phyloP scores from a whole-genome alignment of 35 echinoderm and acorn worm species.

The Apostichopus parvimensis region DNA sequence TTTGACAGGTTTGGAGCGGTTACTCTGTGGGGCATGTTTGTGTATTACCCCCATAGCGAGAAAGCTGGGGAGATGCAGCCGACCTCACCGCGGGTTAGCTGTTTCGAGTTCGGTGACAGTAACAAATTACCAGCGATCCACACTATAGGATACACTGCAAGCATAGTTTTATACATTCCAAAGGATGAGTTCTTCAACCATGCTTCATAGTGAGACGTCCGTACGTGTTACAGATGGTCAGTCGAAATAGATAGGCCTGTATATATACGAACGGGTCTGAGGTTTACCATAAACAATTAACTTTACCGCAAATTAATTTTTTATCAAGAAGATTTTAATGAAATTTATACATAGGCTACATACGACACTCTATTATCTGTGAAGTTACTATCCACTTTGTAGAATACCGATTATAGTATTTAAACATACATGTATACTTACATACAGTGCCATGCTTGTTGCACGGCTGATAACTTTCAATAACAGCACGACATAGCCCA shows the following conservation, averaged over 20 bases:
- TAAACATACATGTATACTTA: no score
- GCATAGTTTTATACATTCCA: background rate
- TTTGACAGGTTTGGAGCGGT: slow-evolving; percentile 44
- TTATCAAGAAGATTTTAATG: no score
- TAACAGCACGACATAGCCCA: no score
- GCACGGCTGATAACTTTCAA: no score
- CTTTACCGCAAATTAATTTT: background rate
- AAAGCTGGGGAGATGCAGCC: slow-evolving; percentile 28
- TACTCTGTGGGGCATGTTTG: slow-evolving; percentile 40
- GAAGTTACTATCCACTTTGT: no score
- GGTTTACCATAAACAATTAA: background rate
- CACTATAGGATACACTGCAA: background rate
- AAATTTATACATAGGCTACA: no score
- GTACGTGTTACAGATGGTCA: background rate
- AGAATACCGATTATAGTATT: no score
- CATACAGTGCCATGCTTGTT: no score
- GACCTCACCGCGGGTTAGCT: background rate
- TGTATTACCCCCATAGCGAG: slow-evolving; percentile 47
- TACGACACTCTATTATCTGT: no score
- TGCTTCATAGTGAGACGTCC: background rate
- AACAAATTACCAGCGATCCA: slow-evolving; percentile 12
- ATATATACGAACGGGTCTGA: background rate
- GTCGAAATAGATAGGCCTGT: background rate
- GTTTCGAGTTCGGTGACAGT: slow-evolving; percentile 14
- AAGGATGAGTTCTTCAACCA: background rate